Conservation (phyloP, 2,797 vertebrate genomes). For the Pseudopleuronectes americanus region DNA sequence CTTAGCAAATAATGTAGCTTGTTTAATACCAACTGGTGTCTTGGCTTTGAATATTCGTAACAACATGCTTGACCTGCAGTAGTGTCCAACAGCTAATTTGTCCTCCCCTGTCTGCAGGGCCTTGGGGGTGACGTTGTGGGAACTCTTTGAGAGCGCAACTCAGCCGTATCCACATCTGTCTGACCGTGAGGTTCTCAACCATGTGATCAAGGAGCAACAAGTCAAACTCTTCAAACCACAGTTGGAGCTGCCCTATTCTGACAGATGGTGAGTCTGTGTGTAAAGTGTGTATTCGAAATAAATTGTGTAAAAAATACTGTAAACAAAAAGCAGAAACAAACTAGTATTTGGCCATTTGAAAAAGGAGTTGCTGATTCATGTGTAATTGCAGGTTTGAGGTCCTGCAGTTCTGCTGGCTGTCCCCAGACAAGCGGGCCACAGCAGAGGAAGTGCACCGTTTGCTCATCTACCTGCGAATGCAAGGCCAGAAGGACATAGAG, state of each 20-base stretch:
- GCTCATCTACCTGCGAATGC: conserved; percentile 95
- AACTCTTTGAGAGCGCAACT: conserved; percentile 85
- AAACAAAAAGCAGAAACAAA: too few relatives aligned
- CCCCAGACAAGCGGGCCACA: conserved; percentile 92
- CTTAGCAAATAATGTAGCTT: background rate
- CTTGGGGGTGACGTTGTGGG: conserved; percentile 95
- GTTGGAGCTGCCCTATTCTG: conserved; percentile 94
- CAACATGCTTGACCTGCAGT: conserved; percentile 9
- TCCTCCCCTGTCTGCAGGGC: conserved; percentile 82
- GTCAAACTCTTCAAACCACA: conserved; percentile 92
- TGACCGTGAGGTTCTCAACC: conserved; percentile 92
- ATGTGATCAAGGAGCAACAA: conserved; percentile 94
- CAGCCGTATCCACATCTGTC: conserved; percentile 93
- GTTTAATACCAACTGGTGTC: background rate
- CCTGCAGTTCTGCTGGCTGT: conserved; percentile 96
- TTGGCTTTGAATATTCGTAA: background rate
- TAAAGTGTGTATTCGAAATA: background rate
- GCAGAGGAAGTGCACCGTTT: conserved; percentile 96
- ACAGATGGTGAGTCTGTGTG: conserved; percentile 91
- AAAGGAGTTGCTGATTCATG: background rate
- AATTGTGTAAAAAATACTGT: background rate
- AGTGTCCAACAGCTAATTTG: conserved; percentile 14
- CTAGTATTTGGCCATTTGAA: background rate
- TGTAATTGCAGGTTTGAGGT: conserved; percentile 91
- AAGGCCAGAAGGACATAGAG: conserved; percentile 93